phyloP scores from a whole-genome alignment of 2,797 vertebrate species.

The Gallinago solitaria region DNA sequence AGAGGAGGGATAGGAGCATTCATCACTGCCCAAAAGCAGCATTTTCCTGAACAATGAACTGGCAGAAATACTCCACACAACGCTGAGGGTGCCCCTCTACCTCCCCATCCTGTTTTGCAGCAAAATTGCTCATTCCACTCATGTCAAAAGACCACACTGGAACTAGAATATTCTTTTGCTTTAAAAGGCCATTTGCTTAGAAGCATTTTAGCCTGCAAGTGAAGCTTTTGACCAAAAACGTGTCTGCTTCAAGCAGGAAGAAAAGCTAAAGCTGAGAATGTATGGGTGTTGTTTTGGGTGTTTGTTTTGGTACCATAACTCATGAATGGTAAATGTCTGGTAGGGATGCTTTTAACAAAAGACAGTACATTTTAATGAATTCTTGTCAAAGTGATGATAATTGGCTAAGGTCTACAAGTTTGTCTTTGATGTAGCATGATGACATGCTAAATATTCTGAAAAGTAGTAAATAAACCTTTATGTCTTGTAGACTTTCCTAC shows the following conservation, averaged over 20 bases:
- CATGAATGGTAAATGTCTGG: background rate
- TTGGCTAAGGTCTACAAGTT: background rate
- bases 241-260: background rate
- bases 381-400: background rate
- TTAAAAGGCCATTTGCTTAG: background rate
- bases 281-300: background rate
- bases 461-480: background rate
- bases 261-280: background rate
- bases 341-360: background rate
- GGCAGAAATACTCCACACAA: slow-evolving; percentile 1
- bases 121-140: background rate
- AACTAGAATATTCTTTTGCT: background rate
- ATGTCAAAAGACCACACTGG: slow-evolving; percentile 19
- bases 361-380: background rate
- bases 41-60: slow-evolving; percentile 11
- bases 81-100: background rate
- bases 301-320: background rate
- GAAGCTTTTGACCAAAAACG: background rate
- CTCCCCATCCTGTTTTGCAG: background rate
- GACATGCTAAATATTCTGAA: background rate
- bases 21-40: background rate
- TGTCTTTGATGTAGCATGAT: background rate
- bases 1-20: background rate
- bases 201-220: background rate
- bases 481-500: background rate